Conservation (phyloP, 2,113 vertebrate species). For the Strigops habroptila region DNA sequence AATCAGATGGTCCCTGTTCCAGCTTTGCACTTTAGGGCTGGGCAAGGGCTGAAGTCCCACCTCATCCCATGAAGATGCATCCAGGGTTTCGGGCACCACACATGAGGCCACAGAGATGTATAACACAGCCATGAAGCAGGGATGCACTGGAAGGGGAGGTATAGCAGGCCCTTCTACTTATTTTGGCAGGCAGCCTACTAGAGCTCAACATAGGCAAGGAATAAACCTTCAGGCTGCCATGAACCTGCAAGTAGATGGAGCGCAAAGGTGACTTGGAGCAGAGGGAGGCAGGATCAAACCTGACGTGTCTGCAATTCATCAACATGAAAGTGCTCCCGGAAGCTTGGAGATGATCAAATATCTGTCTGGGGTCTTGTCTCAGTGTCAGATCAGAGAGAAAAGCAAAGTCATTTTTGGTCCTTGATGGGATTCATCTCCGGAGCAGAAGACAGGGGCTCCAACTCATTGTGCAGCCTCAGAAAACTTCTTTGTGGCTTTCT, state of each 20-base stretch:
- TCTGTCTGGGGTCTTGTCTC: not conserved
- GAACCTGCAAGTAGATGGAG: rapidly evolving
- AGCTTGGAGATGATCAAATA: not conserved
- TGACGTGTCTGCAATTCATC: not conserved
- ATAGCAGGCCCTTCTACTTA: not conserved
- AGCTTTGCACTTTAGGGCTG: not conserved
- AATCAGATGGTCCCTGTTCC: not conserved
- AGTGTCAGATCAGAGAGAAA: not conserved
- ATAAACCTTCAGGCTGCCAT: not conserved
- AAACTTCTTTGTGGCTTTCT: not conserved
- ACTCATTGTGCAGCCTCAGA: not conserved
- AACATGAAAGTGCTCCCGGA: not conserved
- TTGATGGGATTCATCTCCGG: not conserved
- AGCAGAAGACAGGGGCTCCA: not conserved
- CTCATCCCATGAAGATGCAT: not conserved
- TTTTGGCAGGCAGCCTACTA: not conserved
- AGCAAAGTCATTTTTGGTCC: not conserved
- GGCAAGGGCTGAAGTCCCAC: not conserved
- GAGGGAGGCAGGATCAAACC: not conserved
- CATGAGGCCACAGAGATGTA: not conserved
- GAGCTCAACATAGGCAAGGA: not conserved
- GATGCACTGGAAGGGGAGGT: not conserved
- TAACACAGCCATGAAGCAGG: not conserved
- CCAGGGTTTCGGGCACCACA: not conserved
- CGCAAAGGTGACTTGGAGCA: not conserved